Conservation (phyloP, 2,113 vertebrate species). For the Calidris pugnax region DNA sequence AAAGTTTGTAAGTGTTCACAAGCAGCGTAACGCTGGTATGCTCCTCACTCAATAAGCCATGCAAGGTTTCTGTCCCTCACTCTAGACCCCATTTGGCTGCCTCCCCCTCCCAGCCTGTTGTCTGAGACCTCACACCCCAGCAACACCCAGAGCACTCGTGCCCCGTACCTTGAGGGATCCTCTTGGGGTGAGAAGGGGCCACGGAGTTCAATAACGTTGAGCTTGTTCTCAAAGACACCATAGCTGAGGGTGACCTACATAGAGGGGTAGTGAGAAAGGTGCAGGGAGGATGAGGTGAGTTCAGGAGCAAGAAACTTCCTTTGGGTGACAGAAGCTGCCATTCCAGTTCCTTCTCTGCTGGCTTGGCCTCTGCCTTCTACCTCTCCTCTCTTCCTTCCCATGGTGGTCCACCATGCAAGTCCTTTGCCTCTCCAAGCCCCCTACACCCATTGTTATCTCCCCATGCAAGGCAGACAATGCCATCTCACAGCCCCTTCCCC, state of each 20-base stretch:
- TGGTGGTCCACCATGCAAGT: neutral
- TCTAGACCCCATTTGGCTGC: neutral
- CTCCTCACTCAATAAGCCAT: neutral
- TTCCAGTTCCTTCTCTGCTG: neutral
- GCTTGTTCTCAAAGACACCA: slow-evolving; percentile 88
- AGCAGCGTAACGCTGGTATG: neutral
- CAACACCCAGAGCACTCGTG: neutral
- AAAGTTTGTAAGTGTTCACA: neutral
- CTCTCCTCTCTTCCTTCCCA: neutral
- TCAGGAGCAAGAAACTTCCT: neutral
- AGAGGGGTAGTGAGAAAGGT: neutral
- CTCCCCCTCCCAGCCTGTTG: neutral
- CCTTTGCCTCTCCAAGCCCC: neutral
- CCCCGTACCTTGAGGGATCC: slow-evolving; percentile 84
- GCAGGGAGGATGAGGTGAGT: neutral
- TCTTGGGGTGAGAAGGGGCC: slow-evolving; percentile 83
- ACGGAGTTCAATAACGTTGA: slow-evolving; percentile 84
- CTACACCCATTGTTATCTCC: neutral
- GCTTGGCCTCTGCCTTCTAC: neutral
- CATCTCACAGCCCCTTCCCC: neutral
- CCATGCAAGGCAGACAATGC: neutral
- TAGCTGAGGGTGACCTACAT: slow-evolving; percentile 91
- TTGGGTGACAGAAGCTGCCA: neutral
- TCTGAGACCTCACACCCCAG: neutral
- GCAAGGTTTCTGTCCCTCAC: neutral